Conservation (phyloP, 2,797 vertebrate species). For the Sciurus vulgaris region DNA sequence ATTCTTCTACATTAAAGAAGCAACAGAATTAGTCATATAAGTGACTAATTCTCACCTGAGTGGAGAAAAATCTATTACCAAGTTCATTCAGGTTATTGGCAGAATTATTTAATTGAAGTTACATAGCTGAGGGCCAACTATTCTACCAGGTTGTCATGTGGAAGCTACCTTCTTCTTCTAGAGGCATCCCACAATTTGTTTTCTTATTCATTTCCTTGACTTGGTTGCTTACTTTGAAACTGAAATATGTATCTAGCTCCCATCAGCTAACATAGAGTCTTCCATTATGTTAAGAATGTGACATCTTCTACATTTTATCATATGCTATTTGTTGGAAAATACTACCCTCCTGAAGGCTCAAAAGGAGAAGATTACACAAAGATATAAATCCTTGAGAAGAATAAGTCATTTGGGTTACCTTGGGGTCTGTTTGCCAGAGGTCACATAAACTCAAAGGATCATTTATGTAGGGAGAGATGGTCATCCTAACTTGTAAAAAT, state of each 20-base stretch:
- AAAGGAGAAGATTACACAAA: neutral
- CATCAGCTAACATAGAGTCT: neutral
- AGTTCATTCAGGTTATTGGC: neutral
- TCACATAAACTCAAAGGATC: neutral
- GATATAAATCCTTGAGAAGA: neutral
- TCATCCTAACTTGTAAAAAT: neutral
- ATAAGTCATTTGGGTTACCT: neutral
- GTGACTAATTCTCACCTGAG: too few species aligned
- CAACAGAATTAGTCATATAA: neutral
- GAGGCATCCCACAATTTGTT: neutral
- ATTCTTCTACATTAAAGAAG: neutral
- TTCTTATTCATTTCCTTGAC: neutral
- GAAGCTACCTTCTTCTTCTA: neutral
- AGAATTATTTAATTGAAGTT: neutral
- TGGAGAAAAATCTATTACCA: neutral
- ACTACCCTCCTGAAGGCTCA: neutral
- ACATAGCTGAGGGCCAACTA: fast-evolving
- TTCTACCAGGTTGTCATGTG: neutral
- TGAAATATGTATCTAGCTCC: neutral
- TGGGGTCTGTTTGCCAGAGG: neutral
- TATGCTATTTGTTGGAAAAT: neutral
- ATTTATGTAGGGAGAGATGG: neutral
- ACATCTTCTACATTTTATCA: neutral
- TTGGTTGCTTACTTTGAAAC: neutral
- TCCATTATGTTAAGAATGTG: neutral